Base-by-base conservation (phyloP, 1,140 invertebrate species). In the Drosophila melanogaster region DNA sequence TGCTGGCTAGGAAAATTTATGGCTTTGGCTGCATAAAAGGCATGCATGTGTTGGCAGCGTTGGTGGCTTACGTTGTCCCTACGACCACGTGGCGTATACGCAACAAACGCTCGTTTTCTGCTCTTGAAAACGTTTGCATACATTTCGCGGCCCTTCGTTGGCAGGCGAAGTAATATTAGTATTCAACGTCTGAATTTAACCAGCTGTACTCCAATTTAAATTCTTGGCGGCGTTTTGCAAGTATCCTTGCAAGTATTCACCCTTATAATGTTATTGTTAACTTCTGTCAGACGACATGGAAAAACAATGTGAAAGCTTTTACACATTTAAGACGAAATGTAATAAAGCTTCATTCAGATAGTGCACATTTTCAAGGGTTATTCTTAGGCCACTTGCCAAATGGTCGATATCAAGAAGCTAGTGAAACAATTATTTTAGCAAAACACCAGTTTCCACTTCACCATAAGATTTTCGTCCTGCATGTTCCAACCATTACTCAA, bases 1-100 rank as follows among this genome's bases (percentile, higher is more conserved):
- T 81, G 62, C 67, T 50, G 49, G 57, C 51, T 75, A 58, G 24
- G 26, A 59, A 41, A 74, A 86, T 86, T 62, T 86, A 85, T 81
- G 51, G 61, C 33, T 74, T 53, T 35, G 5, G 44, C 30, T 22
- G 15, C 40, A 51, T 19, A 40, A 17, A 74, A 49, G n/a, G 8
- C 38, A 26, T 67, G 37, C 46, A 49, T 35, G 46, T 35, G 38
- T 11, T 15, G 24, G 33, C 44, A n/a, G 35, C 24, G 62, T 35
- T 24, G 2, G 19, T 30, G 24, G 53, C 19, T 54, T 40, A 56
- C 33, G 26, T 30, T 55, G 70, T 57, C 58, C 58, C 59, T 62
- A 72, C 53, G 47, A 49, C 61, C 79, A 84, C 75, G 50, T 78
- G 54, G 69, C 62, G 70, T 60, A 70, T 65, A 43, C 64, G 75